Percentiles rank a stretch among this genome's conserved stretches.
Evolutionary conservation across 2,888 invertebrate genomes (phyloP).

Genomic region (Pandemis corylana): DNA sequence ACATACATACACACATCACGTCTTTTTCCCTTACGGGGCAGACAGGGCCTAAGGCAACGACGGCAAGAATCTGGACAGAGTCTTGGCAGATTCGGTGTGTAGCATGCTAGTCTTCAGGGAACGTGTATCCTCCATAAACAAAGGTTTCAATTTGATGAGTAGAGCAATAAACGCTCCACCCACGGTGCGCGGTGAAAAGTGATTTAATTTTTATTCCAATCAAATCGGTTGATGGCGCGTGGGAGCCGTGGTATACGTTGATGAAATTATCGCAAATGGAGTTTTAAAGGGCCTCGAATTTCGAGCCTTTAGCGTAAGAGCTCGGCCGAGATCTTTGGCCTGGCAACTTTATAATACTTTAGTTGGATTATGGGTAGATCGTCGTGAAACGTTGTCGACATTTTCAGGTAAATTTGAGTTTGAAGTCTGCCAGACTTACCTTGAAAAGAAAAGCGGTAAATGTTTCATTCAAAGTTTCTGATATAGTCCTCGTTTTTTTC

Average conservation of each 20-base stretch:
- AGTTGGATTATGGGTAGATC: background rate
- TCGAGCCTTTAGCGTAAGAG: background rate
- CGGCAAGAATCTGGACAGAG: too few species aligned
- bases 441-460: background rate
- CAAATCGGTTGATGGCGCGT: constrained; percentile 38
- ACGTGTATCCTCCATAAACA: constrained; percentile 49
- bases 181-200: constrained; percentile 44
- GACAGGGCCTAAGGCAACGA: too few species aligned
- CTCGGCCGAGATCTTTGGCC: background rate
- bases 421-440: background rate
- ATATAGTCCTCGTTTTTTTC: background rate
- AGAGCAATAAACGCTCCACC: constrained; percentile 45
- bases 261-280: constrained; percentile 15
- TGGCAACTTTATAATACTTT: constrained; percentile 1
- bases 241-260: constrained; percentile 25
- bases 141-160: constrained; percentile 49
- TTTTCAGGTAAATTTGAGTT: constrained; percentile 3
- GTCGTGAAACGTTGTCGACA: background rate
- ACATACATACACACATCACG: too few species aligned
- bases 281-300: constrained; percentile 22
- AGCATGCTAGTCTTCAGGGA: constrained; percentile 34
- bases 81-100: background rate
- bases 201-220: constrained; percentile 39
- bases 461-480: background rate
- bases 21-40: too few species aligned